Evolutionary conservation across 2,113 vertebrate genomes (phyloP).

Genomic region (Myrmecobius fasciatus): DNA sequence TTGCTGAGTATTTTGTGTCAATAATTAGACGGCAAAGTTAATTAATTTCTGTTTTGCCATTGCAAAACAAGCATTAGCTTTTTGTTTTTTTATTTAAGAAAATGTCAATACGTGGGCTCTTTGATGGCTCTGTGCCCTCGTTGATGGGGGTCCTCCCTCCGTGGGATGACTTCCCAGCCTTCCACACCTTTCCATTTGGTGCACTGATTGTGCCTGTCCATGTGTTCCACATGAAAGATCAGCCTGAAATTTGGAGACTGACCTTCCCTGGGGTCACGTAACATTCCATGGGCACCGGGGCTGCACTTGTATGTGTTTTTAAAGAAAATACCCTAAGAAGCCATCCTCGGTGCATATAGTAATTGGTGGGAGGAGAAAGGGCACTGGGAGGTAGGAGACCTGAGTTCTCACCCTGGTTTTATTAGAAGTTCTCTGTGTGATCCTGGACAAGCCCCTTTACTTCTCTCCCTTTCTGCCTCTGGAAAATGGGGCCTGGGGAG

Average conservation of each 20-base stretch:
- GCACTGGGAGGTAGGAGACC: slow-evolving; percentile 13
- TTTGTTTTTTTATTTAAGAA: background rate
- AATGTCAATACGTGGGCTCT: background rate
- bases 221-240: background rate
- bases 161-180: background rate
- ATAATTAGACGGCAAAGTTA: background rate
- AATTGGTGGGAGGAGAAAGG: background rate
- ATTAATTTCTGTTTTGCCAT: background rate
- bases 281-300: background rate
- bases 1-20: background rate
- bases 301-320: background rate
- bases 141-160: background rate
- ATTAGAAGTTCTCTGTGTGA: background rate
- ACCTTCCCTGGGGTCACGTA: slow-evolving; percentile 21
- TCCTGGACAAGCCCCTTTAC: background rate
- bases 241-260: background rate
- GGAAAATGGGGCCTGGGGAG: background rate
- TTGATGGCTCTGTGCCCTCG: background rate
- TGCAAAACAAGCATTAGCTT: background rate
- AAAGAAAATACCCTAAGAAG: background rate
- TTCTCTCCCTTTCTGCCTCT: slow-evolving; percentile 24
- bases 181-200: background rate
- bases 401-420: slow-evolving; percentile 40
- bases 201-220: background rate
- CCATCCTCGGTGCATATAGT: background rate